These are phyloP conservation scores for Metaphire vulgaris DNA, from an alignment of 1,140 invertebrate species.

Conservation along the genomic window DNA sequence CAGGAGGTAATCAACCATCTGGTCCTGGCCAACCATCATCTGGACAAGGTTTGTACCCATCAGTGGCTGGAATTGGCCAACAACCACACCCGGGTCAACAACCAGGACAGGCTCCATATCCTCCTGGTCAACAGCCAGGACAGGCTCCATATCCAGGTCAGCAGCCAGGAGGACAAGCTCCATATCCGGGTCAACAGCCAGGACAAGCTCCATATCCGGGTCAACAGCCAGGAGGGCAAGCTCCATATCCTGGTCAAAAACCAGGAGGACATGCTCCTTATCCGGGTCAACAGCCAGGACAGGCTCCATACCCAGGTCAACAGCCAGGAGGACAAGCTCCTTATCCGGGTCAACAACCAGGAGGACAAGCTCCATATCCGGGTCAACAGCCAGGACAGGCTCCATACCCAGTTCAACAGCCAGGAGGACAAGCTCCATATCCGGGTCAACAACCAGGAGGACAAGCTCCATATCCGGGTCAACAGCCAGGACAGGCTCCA, in stretches of 20 bases:
- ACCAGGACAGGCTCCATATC: slow-evolving; percentile 1
- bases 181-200: slow-evolving; percentile 7
- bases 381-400: slow-evolving; percentile 7
- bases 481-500: not conserved
- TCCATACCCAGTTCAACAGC: slow-evolving; percentile 3
- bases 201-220: not conserved
- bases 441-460: slow-evolving; percentile 6
- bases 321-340: not conserved
- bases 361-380: not conserved
- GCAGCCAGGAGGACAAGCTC: slow-evolving; percentile 6
- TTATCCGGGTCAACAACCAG: not conserved
- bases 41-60: not conserved
- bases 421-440: not conserved
- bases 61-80: not conserved
- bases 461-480: not conserved
- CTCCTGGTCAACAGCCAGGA: slow-evolving; percentile 6
- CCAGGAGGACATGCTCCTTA: not conserved
- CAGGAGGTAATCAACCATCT: too few relatives aligned
- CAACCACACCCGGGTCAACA: not conserved
- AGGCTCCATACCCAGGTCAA: slow-evolving; percentile 6
- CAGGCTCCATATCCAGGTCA: slow-evolving; percentile 3
- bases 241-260: not conserved
- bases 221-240: not conserved
- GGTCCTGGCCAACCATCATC: not conserved
- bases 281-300: slow-evolving; percentile 2